phyloP scores from a whole-genome alignment of 2,113 vertebrate genomes.

The Triplophysa rosa region DNA sequence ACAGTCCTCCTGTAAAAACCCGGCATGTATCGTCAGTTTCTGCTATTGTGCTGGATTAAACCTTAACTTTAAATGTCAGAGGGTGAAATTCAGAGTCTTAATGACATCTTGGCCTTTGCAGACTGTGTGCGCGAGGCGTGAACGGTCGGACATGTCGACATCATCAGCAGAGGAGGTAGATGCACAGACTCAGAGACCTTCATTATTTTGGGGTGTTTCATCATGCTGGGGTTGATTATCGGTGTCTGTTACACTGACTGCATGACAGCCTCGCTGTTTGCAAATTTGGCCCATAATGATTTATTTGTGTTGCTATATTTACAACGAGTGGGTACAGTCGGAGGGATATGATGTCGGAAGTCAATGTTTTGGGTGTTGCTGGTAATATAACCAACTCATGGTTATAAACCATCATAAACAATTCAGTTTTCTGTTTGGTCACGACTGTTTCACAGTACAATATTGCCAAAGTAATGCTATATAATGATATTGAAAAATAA shows the following conservation, averaged over 20 bases:
- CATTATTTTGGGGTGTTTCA: constrained; percentile 47
- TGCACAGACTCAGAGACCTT: constrained; percentile 5
- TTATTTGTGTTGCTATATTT: constrained; percentile 18
- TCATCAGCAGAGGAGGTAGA: constrained; percentile 8
- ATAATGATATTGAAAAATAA: background rate
- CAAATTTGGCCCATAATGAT: constrained; percentile 29
- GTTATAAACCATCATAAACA: too few relatives aligned
- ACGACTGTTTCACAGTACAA: background rate
- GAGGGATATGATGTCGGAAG: background rate
- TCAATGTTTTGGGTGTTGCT: constrained; percentile 5
- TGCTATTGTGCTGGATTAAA: constrained; percentile 32
- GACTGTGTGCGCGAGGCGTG: background rate
- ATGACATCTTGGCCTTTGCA: constrained; percentile 41
- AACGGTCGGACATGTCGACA: constrained; percentile 33
- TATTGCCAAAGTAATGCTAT: background rate
- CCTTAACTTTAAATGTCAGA: constrained; percentile 39
- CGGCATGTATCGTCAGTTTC: constrained; percentile 24
- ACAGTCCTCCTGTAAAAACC: background rate
- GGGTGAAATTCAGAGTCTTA: constrained; percentile 33
- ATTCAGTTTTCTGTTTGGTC: background rate
- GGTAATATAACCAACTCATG: background rate
- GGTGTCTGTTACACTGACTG: constrained; percentile 9
- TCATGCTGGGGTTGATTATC: constrained; percentile 16
- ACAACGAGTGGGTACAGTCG: constrained; percentile 4
- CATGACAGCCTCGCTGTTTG: constrained; percentile 1